Evolutionary conservation across 2,113 vertebrate species (phyloP).

Genomic region (Rynchops niger): DNA sequence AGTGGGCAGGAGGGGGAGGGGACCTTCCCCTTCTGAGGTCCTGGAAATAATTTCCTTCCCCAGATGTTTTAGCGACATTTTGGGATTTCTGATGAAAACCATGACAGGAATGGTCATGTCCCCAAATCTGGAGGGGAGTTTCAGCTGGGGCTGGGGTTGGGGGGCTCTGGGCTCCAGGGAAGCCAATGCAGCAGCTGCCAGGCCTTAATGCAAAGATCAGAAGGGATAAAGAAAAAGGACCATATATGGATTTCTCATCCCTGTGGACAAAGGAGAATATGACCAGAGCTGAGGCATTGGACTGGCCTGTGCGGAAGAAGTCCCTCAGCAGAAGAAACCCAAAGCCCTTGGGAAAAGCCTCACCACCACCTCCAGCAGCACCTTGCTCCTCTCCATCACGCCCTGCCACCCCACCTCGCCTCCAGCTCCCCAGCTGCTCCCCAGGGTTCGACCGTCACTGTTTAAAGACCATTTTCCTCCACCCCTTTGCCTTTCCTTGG

Average conservation of each 20-base stretch:
- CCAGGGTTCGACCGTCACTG: fast-evolving
- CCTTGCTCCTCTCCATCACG: neutral
- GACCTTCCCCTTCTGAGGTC: neutral
- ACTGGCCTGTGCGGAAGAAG: neutral
- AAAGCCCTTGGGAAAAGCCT: neutral
- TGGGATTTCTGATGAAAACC: neutral
- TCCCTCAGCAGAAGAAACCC: neutral
- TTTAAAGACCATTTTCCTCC: neutral
- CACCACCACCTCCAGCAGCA: neutral
- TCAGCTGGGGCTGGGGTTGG: neutral
- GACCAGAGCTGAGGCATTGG: neutral
- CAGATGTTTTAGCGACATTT: neutral
- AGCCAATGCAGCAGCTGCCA: neutral
- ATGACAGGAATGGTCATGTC: neutral
- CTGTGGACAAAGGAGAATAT: neutral
- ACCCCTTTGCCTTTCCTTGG: neutral
- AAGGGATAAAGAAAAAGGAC: neutral
- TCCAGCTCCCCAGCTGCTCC: neutral
- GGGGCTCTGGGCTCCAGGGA: neutral
- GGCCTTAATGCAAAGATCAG: neutral
- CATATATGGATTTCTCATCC: neutral
- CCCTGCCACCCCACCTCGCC: neutral
- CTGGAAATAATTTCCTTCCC: neutral
- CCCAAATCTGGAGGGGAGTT: neutral
- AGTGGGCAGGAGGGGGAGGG: neutral